Base-by-base conservation (phyloP, 2,888 invertebrate species). In the Chelonus formosanus region DNA sequence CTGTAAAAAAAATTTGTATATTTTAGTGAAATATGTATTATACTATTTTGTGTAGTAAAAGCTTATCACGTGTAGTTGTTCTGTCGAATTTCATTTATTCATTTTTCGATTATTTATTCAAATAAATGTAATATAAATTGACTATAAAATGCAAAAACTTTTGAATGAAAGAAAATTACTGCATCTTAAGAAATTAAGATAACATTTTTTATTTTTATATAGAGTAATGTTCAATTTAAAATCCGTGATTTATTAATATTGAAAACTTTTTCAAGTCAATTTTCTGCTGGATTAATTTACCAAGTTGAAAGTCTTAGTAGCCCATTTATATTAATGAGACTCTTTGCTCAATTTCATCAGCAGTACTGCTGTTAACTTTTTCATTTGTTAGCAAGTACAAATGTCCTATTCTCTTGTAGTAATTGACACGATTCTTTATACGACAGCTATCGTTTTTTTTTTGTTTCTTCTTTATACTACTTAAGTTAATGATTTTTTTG, bases 321-420 rank as follows among this genome's bases (percentile, higher is more conserved):
- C 74, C 68, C 72, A 78, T 75, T 76, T 76, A 76, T 78, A 75
- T 74, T 76, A 77, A 77, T 78, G 71, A 72, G 57, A 62, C 65
- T 68, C 63, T 68, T 67, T 65, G 66, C 61, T 67, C 67, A 65
- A 68, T 58, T 65, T 52, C 65, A 57, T 60, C 62, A 64, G 55
- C 58, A 20, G 57, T 63, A 66, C 58, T 50, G 43, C 62, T 44
- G 40, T 48, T 43, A 56, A 62, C 55, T 62, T 62, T 62, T 62
- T 62, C 50, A 36, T 60, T 52, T 50, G 7, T 48, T 10, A 52
- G 36, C 48, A 40, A 52, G 43, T 36, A 56, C 44, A 56, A 56
- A 56, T 56, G 43, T 44, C 56, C 7, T 6, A 43, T 47, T 58
- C 32, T 35, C 48, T 32, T 40, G 32, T 34, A 5, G 35, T 48